Percentiles rank a stretch among this genome's conserved stretches.
Conservation (phyloP, 2,888 invertebrate species). For the Mesorhabditis belari region DNA sequence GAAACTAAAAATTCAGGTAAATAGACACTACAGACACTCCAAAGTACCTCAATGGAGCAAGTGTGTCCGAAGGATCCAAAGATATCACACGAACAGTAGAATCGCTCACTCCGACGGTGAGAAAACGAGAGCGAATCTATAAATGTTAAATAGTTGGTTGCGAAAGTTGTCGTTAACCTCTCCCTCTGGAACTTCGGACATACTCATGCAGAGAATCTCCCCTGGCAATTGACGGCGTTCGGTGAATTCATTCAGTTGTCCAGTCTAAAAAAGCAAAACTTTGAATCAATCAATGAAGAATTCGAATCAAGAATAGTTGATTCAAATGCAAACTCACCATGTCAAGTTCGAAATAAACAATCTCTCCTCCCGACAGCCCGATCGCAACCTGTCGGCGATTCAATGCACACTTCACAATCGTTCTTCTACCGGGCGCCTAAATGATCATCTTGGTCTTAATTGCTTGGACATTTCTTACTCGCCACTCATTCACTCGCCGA, state of each 20-base stretch:
- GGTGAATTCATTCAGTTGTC: conserved; percentile 86
- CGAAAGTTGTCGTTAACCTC: too few species aligned
- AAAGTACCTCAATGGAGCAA: conserved; percentile 87
- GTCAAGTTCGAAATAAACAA: conserved; percentile 99
- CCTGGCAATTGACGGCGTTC: conserved; percentile 84
- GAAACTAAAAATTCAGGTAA: too few species aligned
- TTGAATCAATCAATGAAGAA: too few species aligned
- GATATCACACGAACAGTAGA: conserved; percentile 95
- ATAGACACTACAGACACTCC: too few species aligned
- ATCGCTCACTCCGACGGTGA: conserved; percentile 67
- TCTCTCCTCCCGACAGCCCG: conserved; percentile 70
- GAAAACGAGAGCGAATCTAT: conserved; percentile 33
- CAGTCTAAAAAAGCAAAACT: too few species aligned
- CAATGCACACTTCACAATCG: conserved; percentile 92
- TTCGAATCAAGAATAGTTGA: neutral
- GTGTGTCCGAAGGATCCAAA: conserved; percentile 82
- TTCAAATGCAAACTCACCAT: conserved; percentile 66
- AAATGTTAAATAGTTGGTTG: conserved; percentile 61
- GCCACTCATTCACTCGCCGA: conserved; percentile 98
- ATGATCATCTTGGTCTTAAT: neutral
- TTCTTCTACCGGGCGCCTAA: conserved; percentile 87
- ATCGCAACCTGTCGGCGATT: conserved; percentile 97
- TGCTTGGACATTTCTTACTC: neutral
- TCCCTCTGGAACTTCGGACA: conserved; percentile 87
- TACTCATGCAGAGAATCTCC: conserved; percentile 95